A percentile compares a stretch with the other conserved stretches of the same genome.
Evolutionary conservation across 2,113 vertebrate genomes (phyloP).

Genomic region (Channa argus): DNA sequence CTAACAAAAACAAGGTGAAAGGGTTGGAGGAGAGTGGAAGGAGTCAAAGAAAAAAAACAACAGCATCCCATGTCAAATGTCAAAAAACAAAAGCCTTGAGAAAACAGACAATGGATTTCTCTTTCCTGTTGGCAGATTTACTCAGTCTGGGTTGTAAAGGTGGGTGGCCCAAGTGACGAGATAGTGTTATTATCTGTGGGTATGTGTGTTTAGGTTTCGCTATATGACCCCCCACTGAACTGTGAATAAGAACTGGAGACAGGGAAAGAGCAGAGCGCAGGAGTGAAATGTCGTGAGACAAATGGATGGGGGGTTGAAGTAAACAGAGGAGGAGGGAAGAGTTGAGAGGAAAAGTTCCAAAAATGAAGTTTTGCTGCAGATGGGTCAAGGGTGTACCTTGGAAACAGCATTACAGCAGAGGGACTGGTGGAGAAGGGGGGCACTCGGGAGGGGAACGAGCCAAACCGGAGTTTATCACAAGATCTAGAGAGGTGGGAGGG

Average conservation of each 20-base stretch:
- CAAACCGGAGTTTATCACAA: slow-evolving; percentile 70
- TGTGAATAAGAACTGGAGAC: slow-evolving; percentile 32
- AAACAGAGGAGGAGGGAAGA: slow-evolving; percentile 53
- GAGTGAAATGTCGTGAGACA: slow-evolving; percentile 31
- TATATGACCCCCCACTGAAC: slow-evolving; percentile 67
- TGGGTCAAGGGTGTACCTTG: slow-evolving; percentile 75
- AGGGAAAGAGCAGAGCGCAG: slow-evolving; percentile 1
- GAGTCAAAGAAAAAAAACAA: slow-evolving; percentile 1
- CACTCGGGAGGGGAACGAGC: slow-evolving; percentile 39
- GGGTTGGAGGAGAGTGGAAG: background rate
- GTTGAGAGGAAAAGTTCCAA: slow-evolving; percentile 66
- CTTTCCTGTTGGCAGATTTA: slow-evolving; percentile 42
- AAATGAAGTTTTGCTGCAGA: slow-evolving; percentile 82
- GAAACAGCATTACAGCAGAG: slow-evolving; percentile 71
- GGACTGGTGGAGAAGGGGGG: slow-evolving; percentile 16
- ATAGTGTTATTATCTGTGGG: slow-evolving; percentile 46
- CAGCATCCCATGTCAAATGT: slow-evolving; percentile 55
- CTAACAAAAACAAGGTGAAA: slow-evolving; percentile 24
- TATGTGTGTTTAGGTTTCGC: slow-evolving; percentile 30
- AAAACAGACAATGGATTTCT: slow-evolving; percentile 37
- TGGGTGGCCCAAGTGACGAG: slow-evolving; percentile 57
- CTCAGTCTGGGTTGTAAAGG: slow-evolving; percentile 43
- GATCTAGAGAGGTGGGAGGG: slow-evolving; percentile 51
- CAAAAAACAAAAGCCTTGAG: slow-evolving; percentile 44
- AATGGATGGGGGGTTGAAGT: slow-evolving; percentile 23